These are phyloP conservation scores for Rhagonycha fulva DNA, from an alignment of 2,888 invertebrate genomes.

Conservation along the genomic window DNA sequence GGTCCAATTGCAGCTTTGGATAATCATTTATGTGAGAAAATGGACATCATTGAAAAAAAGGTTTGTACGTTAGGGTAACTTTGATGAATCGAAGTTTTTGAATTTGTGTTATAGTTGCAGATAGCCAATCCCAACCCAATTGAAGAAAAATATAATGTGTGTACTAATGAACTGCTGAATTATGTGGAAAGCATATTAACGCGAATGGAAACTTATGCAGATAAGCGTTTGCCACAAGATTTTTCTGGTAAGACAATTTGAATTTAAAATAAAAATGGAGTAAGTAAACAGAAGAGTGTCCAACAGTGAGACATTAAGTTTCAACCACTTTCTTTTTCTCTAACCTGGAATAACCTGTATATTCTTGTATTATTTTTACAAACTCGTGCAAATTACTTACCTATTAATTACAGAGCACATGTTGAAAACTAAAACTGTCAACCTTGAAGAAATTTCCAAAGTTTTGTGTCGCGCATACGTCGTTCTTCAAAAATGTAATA, in stretches of 20 bases:
- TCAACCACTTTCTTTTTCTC: no score
- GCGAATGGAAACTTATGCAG: not conserved
- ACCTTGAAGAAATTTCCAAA: not conserved
- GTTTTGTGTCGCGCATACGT: not conserved
- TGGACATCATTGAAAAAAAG: conserved; percentile 83
- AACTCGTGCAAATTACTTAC: no score
- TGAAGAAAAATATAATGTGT: not conserved
- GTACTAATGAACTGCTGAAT: not conserved
- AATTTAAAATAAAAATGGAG: no score
- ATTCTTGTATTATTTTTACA: no score
- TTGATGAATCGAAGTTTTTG: not conserved
- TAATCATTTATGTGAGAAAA: conserved; percentile 77
- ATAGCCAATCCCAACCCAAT: not conserved
- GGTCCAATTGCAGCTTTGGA: conserved; percentile 75
- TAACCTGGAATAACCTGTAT: no score
- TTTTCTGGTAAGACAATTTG: not conserved
- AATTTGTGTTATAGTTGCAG: not conserved
- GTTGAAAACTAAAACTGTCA: not conserved
- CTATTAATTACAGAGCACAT: not conserved
- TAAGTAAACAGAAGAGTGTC: no score
- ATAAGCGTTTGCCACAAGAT: not conserved
- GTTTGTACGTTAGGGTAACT: conserved; percentile 57
- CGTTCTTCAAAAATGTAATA: not conserved
- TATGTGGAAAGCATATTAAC: not conserved
- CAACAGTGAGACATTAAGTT: no score